Base-by-base conservation (phyloP, 2,888 invertebrate genomes). In the Drosophila kanekoi region DNA sequence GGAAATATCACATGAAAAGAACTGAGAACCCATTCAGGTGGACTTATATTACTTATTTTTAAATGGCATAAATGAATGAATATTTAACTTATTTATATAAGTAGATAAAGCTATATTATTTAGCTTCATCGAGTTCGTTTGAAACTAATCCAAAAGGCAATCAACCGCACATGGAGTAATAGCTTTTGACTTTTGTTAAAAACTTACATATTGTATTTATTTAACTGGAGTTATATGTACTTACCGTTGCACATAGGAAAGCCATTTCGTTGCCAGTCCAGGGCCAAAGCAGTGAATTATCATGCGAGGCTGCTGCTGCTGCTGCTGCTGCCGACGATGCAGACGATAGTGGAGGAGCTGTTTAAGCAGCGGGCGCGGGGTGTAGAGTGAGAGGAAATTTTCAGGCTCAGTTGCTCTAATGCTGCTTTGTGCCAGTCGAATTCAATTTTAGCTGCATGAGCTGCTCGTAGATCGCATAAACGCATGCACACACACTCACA, bases 201-300 rank as follows among this genome's bases (percentile, higher is more conserved):
- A 40, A 45, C 10, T 47, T 35, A 20, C 28, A 41, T 44, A 45
- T 44, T 5, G 11, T 38, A 37, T 73, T 66, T 37, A 53, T 59
- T 60, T 35, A 23, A 16, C 8, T 28, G 11, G 10, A 48, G 51
- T 61, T 48, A 56, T 53, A 38, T 54, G 28, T 54, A 89, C 85
- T 85, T 62, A 85, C 85, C 70, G 43, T 51, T 89, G 52, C 47
- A 65, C 89, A 87, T 89, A 73, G 81, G 79, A 87, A 87, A 85
- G 66, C 85, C 85, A 85, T 85, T 89, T 89, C 90, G 90, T 81
- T 85, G 86, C 88, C 79, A 84, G 89, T 72, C 80, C 65, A 68
- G 87, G 72, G 70, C 63, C 77, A 71, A 53, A 73, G 69, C 53
- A 72, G 84, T 72, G 60, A 79, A 79, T 80, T 85, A 83, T 87